These are phyloP conservation scores for Crematogaster levior DNA, from an alignment of 2,888 invertebrate genomes.

Conservation along the genomic window DNA sequence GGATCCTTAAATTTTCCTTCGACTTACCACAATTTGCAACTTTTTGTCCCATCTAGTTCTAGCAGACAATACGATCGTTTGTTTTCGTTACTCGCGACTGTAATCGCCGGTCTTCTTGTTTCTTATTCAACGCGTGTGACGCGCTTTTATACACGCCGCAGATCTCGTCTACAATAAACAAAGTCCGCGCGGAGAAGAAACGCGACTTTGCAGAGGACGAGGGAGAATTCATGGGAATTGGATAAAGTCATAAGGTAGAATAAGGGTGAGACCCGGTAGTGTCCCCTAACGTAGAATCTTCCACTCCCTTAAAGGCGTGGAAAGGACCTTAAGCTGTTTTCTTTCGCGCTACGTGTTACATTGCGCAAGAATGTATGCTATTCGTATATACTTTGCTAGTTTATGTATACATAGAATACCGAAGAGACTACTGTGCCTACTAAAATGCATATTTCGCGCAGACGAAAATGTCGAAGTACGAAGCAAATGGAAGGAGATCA, in stretches of 20 bases:
- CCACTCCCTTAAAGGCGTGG: conserved; percentile 59
- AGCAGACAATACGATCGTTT: not conserved
- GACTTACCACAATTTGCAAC: conserved; percentile 25
- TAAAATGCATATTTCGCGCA: conserved; percentile 60
- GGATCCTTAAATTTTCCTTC: conserved; percentile 15
- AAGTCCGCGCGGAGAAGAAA: conserved; percentile 26
- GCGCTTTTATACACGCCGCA: conserved; percentile 9
- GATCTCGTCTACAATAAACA: conserved; percentile 27
- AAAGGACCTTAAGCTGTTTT: conserved; percentile 64
- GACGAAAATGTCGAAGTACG: conserved; percentile 49
- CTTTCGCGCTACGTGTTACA: conserved; percentile 57
- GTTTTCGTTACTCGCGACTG: conserved; percentile 30
- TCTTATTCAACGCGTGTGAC: conserved; percentile 41
- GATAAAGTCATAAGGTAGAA: conserved; percentile 69
- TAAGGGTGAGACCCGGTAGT: conserved; percentile 57
- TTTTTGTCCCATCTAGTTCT: not conserved
- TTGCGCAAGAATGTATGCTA: conserved; percentile 44
- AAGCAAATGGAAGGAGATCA: conserved; percentile 68
- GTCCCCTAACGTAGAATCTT: conserved; percentile 63
- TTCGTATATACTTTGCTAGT: conserved; percentile 26
- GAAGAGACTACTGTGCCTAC: conserved; percentile 34
- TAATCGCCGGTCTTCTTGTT: conserved; percentile 18
- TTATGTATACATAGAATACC: conserved; percentile 19
- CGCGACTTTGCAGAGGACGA: conserved; percentile 13
- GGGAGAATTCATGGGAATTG: conserved; percentile 62